Base-by-base conservation (phyloP, 2,113 vertebrate species). In the Aix galericulata region DNA sequence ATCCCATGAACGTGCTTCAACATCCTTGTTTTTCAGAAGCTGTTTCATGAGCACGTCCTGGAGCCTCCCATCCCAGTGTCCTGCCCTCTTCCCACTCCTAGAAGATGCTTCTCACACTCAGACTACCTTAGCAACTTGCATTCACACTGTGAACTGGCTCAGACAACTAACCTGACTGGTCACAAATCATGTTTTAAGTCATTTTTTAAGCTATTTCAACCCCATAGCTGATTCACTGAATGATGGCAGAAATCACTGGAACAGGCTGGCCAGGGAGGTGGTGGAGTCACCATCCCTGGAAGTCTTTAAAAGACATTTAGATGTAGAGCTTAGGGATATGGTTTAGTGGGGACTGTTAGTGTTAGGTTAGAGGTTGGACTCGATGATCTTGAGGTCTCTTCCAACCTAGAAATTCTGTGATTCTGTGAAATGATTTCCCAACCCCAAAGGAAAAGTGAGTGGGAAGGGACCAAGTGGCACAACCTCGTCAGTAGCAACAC, bases 31-130 rank as follows among this genome's bases (percentile, higher is more conserved):
- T 82, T 71, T 29, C 36, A 18, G n/a, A 82, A 66, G 31, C 55
- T 1, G 0, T 36, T 66, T 38, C 59, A 40, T 10, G 3, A 86
- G 8, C 4, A 40, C 21, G 32, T 48, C 38, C 80, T 62, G n/a
- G 25, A 55, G 10, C 27, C 14, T 77, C 15, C 15, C 1, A 0
- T 67, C 52, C 44, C 2, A 2, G 27, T 1, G 0, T 60, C 48
- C 58, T 62, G 34, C 31, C 89, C 48, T 15, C 27, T 60, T 87
- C 11, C 36, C 31, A 23, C 32, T 74, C 29, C 46, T 46, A 75
- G 46, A 3, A 85, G 36, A 31, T 77, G 23, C 13, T 52, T 63
- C 36, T 63, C 12, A 22, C 16, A 16, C 36, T 21, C 26, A 44
- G 31, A 31, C 46, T 63, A 31, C 25, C 21, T 7, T 23, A 79